These are phyloP conservation scores for Saguinus imperator DNA, from an alignment of 2,113 vertebrate genomes.

Conservation along the genomic window DNA sequence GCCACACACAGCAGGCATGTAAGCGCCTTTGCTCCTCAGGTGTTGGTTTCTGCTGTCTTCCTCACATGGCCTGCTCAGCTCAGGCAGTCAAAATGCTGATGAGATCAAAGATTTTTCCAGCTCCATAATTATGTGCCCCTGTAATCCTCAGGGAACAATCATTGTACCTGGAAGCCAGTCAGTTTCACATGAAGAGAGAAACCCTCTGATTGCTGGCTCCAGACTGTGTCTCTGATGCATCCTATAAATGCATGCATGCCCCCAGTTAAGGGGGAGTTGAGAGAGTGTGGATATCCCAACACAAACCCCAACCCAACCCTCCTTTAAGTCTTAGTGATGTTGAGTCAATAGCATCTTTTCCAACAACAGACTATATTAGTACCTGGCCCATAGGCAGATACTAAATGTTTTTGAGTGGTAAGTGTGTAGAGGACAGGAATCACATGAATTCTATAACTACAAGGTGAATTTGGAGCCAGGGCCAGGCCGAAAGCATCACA, in stretches of 20 bases:
- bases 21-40: too few species aligned
- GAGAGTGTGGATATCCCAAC: not conserved
- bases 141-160: not conserved
- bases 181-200: not conserved
- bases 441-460: not conserved
- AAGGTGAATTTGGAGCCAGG: not conserved
- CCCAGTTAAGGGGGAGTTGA: not conserved
- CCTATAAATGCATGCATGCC: not conserved
- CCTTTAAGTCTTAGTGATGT: not conserved
- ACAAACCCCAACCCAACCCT: not conserved
- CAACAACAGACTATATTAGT: not conserved
- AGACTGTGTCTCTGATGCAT: not conserved
- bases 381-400: not conserved
- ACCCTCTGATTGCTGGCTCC: not conserved
- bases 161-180: not conserved
- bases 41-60: not conserved
- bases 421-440: not conserved
- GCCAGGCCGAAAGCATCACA: not conserved
- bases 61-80: not conserved
- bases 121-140: not conserved
- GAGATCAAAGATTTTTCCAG: not conserved
- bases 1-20: rapidly evolving
- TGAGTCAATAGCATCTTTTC: not conserved
- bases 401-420: not conserved
- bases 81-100: not conserved